These are phyloP conservation scores for Diogma glabrata DNA, from an alignment of 2,888 invertebrate species.

Conservation along the genomic window DNA sequence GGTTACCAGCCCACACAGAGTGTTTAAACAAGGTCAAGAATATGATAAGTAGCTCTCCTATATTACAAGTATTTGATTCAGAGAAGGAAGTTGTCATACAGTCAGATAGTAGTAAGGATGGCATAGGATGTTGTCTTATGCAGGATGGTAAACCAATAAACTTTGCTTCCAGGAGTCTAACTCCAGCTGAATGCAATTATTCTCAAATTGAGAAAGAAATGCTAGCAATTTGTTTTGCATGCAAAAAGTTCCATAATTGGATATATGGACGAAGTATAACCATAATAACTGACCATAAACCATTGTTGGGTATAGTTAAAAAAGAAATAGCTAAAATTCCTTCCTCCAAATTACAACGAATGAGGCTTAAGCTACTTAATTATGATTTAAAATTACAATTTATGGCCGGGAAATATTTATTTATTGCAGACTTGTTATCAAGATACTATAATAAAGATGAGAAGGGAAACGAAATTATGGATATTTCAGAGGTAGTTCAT, in stretches of 20 bases:
- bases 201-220: conserved; percentile 19
- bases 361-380: conserved; percentile 18
- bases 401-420: conserved; percentile 16
- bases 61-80: too few relatives aligned
- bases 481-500: too few relatives aligned
- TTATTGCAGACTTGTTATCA: conserved; percentile 18
- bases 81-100: conserved; percentile 13
- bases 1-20: conserved; percentile 11
- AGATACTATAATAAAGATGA: background rate
- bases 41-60: conserved; percentile 15
- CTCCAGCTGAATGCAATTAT: conserved; percentile 19
- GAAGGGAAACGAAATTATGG: too few relatives aligned
- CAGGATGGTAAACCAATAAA: conserved; percentile 13
- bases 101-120: conserved; percentile 13
- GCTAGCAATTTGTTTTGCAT: conserved; percentile 15
- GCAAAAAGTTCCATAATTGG: conserved; percentile 20
- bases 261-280: conserved; percentile 18
- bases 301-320: conserved; percentile 16
- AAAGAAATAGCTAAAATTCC: conserved; percentile 16
- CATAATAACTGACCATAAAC: conserved; percentile 21
- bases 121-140: conserved; percentile 12
- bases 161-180: conserved; percentile 22
- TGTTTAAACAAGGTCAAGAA: conserved; percentile 15
- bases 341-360: conserved; percentile 17
- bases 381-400: conserved; percentile 17